Conservation (phyloP, 1,140 invertebrate genomes). For the Galleria mellonella region DNA sequence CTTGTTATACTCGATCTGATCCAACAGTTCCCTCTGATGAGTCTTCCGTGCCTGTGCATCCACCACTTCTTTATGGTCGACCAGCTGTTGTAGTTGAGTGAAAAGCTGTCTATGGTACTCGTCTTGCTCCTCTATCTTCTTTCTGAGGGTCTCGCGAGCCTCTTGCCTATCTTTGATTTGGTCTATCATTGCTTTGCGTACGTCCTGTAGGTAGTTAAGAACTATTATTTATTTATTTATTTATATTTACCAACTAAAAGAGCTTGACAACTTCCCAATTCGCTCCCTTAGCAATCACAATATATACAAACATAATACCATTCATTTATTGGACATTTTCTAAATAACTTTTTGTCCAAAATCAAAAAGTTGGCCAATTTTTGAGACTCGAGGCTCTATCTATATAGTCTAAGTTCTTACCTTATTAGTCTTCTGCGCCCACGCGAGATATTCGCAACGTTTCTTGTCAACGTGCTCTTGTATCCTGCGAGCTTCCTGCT, state of each 20-base stretch:
- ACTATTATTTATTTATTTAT: too few species aligned
- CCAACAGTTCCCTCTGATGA: conserved; percentile 32
- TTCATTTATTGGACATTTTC: too few species aligned
- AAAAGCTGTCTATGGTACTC: conserved; percentile 42
- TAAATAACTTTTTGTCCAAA: too few species aligned
- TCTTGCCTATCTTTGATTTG: conserved; percentile 44
- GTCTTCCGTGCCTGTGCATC: conserved; percentile 37
- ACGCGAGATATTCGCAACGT: conserved; percentile 33
- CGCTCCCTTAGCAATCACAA: too few species aligned
- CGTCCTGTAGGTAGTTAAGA: conserved; percentile 28
- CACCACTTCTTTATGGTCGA: conserved; percentile 29
- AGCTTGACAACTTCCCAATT: too few species aligned
- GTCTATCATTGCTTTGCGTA: conserved; percentile 41
- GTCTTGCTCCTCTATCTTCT: conserved; percentile 36
- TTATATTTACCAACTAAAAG: too few species aligned
- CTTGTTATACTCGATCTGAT: conserved; percentile 55
- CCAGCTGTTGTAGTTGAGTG: conserved; percentile 28
- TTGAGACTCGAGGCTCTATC: too few species aligned
- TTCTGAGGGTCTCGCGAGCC: conserved; percentile 19
- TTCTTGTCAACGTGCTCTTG: conserved; percentile 29
- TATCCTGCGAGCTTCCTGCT: conserved; percentile 18
- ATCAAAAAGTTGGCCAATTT: too few species aligned
- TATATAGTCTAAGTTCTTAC: conserved; percentile 23
- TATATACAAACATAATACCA: too few species aligned
- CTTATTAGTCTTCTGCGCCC: conserved; percentile 39